These are phyloP conservation scores for Temnothorax longispinosus DNA, from an alignment of 1,140 invertebrate genomes.

Conservation along the genomic window DNA sequence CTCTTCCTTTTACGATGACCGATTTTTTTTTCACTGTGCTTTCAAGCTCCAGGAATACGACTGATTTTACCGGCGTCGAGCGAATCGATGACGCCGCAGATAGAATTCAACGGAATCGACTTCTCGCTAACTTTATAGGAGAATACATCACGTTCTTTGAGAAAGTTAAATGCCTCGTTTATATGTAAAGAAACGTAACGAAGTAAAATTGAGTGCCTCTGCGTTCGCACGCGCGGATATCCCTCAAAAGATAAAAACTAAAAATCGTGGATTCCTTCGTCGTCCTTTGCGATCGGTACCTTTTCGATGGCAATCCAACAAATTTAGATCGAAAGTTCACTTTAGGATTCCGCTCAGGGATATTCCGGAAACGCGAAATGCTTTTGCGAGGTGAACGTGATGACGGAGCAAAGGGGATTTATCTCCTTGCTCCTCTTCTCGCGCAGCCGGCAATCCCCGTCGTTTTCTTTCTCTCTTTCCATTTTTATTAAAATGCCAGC, in stretches of 20 bases:
- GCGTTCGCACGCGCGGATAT: not conserved
- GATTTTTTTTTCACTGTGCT: constrained; percentile 27
- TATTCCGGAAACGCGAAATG: constrained; percentile 38
- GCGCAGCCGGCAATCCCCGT: constrained; percentile 8
- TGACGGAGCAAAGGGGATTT: constrained; percentile 39
- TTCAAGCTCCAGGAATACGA: constrained; percentile 3
- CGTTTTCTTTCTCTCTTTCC: constrained; percentile 55
- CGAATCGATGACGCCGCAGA: constrained; percentile 11
- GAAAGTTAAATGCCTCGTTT: not conserved
- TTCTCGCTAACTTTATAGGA: not conserved
- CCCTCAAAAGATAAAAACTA: not conserved
- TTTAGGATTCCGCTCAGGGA: not conserved
- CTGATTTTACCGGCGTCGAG: constrained; percentile 18
- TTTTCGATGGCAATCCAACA: not conserved
- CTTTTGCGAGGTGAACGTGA: constrained; percentile 32
- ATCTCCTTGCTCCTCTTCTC: constrained; percentile 28
- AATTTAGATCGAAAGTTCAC: not conserved
- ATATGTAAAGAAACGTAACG: not conserved
- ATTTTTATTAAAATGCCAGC: constrained; percentile 62
- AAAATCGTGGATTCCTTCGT: not conserved
- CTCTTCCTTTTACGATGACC: constrained; percentile 44
- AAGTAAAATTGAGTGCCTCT: not conserved
- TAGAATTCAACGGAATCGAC: constrained; percentile 1
- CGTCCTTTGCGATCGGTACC: not conserved
- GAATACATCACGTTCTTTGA: not conserved